A percentile compares a stretch with the other conserved stretches of the same genome.
These are phyloP conservation scores for Deroplatys truncata DNA, from an alignment of 2,888 invertebrate genomes.

Conservation along the genomic window DNA sequence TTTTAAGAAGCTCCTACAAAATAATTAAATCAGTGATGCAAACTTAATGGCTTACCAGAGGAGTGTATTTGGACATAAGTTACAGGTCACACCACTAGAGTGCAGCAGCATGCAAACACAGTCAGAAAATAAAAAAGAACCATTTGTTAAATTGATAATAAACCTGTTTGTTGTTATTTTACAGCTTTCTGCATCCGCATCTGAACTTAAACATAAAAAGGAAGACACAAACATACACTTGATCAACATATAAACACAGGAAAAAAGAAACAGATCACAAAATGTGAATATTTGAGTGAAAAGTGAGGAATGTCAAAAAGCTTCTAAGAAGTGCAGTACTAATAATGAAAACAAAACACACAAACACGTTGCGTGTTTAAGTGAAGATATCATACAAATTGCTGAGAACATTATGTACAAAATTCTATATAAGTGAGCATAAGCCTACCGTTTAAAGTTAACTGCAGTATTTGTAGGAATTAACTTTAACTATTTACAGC, in stretches of 20 bases:
- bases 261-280: background rate
- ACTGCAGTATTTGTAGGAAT: no score
- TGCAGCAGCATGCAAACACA: conserved; percentile 39
- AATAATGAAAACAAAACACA: background rate
- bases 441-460: no score
- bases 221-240: background rate
- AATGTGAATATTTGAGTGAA: background rate
- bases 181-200: background rate
- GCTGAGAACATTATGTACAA: background rate
- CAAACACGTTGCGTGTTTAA: background rate
- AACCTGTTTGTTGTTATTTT: background rate
- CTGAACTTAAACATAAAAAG: conserved; percentile 5
- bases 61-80: conserved; percentile 57
- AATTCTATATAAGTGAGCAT: background rate
- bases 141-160: conserved; percentile 4
- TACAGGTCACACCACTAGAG: conserved; percentile 46
- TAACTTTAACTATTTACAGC: no score
- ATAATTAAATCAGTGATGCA: background rate
- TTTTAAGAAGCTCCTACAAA: background rate
- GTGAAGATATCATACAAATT: background rate
- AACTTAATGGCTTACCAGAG: conserved; percentile 49
- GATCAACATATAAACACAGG: background rate
- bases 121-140: conserved; percentile 21
- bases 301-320: background rate
- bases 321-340: background rate